Evolutionary conservation across 2,888 invertebrate species (phyloP).

Genomic region (Apoda limacodes): DNA sequence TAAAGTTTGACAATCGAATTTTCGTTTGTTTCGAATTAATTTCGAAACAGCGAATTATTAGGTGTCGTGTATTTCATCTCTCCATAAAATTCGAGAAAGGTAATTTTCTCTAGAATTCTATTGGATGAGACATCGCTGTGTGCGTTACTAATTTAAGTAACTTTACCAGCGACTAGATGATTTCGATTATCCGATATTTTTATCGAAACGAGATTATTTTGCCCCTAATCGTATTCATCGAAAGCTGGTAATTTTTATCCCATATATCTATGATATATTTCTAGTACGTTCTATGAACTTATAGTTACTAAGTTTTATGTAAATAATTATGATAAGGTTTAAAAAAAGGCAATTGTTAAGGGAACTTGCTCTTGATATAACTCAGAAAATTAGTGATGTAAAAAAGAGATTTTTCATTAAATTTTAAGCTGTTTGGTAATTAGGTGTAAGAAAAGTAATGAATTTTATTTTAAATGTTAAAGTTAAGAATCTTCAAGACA

Average conservation of each 20-base stretch:
- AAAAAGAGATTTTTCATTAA: constrained; percentile 16
- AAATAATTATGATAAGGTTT: constrained; percentile 36
- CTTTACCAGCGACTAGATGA: constrained; percentile 56
- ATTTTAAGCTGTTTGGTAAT: constrained; percentile 3
- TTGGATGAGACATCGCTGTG: constrained; percentile 50
- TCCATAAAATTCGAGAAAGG: constrained; percentile 66
- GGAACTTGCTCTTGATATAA: too few relatives aligned
- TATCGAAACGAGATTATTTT: constrained; percentile 22
- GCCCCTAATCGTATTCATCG: constrained; percentile 32
- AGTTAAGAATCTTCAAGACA: too few relatives aligned
- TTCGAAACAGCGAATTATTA: constrained; percentile 30
- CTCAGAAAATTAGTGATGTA: too few relatives aligned
- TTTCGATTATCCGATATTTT: constrained; percentile 24
- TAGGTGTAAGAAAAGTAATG: constrained; percentile 11
- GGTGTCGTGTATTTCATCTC: constrained; percentile 43
- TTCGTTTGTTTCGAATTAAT: constrained; percentile 29
- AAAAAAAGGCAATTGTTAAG: too few relatives aligned
- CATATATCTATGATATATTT: constrained; percentile 99
- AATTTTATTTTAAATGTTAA: constrained; percentile 9
- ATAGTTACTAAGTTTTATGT: constrained; percentile 53
- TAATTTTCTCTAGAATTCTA: constrained; percentile 66
- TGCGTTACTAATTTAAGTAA: constrained; percentile 43
- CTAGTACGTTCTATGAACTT: constrained; percentile 96
- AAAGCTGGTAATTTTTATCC: constrained; percentile 85
- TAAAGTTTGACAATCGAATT: constrained; percentile 35